These are phyloP conservation scores for Aphelenchoides fujianensis DNA, from an alignment of 1,140 invertebrate genomes.

Conservation along the genomic window DNA sequence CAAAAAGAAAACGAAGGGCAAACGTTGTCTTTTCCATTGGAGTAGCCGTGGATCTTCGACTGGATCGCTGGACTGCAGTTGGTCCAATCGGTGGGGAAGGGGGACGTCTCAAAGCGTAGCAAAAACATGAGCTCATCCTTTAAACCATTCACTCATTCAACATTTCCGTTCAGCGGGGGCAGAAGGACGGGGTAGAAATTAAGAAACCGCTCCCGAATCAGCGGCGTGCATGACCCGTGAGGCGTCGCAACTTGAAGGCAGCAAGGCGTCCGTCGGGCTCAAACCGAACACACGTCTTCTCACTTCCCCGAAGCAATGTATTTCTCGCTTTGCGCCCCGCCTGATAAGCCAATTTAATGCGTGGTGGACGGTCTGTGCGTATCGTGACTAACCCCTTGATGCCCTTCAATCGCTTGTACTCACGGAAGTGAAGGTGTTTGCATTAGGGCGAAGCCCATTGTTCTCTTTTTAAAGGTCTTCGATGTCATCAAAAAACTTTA, in stretches of 20 bases:
- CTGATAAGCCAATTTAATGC: slow-evolving; percentile 3
- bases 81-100: neutral
- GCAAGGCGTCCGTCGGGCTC: too few species aligned
- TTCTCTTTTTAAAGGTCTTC: too few species aligned
- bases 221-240: too few species aligned
- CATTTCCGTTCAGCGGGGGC: too few species aligned
- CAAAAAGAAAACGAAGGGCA: slow-evolving; percentile 7
- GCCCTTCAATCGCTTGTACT: too few species aligned
- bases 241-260: too few species aligned
- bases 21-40: slow-evolving; percentile 10
- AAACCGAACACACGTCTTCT: neutral
- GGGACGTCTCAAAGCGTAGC: slow-evolving; percentile 1
- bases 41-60: neutral
- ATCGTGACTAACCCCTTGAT: neutral
- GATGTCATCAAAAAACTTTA: too few species aligned
- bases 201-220: too few species aligned
- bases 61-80: neutral
- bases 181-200: neutral
- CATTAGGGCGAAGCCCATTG: too few species aligned
- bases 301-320: neutral
- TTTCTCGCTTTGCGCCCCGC: neutral
- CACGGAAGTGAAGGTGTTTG: too few species aligned
- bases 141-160: neutral
- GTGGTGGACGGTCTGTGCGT: neutral
- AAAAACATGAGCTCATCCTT: neutral